Percentiles rank a stretch among this genome's conserved stretches.
phyloP scores from a whole-genome alignment of 1,140 invertebrate genomes.

The Semibalanus balanoides region DNA sequence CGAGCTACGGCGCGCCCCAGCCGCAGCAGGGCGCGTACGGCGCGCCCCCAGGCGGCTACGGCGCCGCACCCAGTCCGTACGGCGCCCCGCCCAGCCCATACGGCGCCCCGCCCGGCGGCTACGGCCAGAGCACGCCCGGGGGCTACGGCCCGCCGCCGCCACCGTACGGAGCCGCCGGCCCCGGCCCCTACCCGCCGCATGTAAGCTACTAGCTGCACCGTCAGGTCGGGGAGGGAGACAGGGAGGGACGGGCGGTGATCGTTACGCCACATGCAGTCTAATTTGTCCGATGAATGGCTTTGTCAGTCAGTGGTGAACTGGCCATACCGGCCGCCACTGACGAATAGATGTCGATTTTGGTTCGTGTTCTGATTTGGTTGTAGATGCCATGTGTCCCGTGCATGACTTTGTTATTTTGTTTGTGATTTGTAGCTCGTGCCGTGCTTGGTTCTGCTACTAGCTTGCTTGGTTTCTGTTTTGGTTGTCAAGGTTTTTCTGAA shows the following conservation, averaged over 20 bases:
- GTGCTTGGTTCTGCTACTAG: no score
- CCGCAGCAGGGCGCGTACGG: not conserved
- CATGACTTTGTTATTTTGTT: no score
- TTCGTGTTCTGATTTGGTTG: not conserved
- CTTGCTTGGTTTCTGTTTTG: no score
- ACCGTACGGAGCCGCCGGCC: not conserved
- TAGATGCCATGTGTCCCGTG: no score
- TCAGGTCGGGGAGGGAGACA: no score
- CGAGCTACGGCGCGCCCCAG: not conserved
- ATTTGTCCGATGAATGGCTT: no score
- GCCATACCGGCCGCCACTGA: no score
- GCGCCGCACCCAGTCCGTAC: not conserved
- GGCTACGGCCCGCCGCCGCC: no score
- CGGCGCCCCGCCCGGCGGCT: not conserved
- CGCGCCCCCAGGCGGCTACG: not conserved
- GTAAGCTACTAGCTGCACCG: not conserved
- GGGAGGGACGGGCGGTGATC: not conserved
- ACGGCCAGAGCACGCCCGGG: not conserved
- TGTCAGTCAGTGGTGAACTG: not conserved
- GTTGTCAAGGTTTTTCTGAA: no score
- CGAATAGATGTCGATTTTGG: not conserved
- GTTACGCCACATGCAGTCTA: not conserved
- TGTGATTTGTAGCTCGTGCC: no score
- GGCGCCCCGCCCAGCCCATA: not conserved
- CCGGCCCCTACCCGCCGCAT: not conserved